A percentile compares a stretch with the other conserved stretches of the same genome.
Evolutionary conservation across 2,888 invertebrate species (phyloP).

Genomic region (Drosophila gaucha): DNA sequence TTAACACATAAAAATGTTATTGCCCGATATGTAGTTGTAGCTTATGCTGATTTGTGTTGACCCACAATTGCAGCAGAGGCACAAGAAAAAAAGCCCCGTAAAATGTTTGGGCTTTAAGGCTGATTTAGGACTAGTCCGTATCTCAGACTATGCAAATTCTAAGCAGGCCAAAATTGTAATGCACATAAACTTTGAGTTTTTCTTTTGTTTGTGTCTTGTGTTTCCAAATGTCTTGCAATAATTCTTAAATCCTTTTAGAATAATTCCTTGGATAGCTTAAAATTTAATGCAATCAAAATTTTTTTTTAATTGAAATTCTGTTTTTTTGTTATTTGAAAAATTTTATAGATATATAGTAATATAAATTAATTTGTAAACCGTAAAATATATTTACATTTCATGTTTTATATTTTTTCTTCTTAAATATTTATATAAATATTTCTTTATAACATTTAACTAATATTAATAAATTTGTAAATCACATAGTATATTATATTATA

Average conservation of each 20-base stretch:
- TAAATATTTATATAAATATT: no score
- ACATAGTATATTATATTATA: no score
- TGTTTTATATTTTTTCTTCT: no score
- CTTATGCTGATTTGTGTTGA: constrained; percentile 79
- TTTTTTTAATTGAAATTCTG: background rate
- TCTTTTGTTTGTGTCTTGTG: background rate
- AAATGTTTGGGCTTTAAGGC: constrained; percentile 57
- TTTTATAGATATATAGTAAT: no score
- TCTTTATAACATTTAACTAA: no score
- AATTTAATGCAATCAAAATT: background rate
- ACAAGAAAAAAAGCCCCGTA: constrained; percentile 21
- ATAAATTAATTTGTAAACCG: no score
- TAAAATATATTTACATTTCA: no score
- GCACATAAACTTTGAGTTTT: constrained; percentile 19
- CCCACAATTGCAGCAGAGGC: constrained; percentile 58
- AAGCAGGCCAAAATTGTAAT: constrained; percentile 9
- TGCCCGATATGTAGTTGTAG: constrained; percentile 75
- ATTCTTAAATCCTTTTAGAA: background rate
- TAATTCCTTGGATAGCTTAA: background rate
- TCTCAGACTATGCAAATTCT: constrained; percentile 32
- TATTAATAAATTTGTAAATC: no score
- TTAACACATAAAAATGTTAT: constrained; percentile 80
- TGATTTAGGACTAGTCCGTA: constrained; percentile 56
- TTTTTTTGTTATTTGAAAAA: background rate
- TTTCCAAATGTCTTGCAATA: background rate